Conservation (phyloP, 1,140 invertebrate genomes). For the Drosophila grimshawi region DNA sequence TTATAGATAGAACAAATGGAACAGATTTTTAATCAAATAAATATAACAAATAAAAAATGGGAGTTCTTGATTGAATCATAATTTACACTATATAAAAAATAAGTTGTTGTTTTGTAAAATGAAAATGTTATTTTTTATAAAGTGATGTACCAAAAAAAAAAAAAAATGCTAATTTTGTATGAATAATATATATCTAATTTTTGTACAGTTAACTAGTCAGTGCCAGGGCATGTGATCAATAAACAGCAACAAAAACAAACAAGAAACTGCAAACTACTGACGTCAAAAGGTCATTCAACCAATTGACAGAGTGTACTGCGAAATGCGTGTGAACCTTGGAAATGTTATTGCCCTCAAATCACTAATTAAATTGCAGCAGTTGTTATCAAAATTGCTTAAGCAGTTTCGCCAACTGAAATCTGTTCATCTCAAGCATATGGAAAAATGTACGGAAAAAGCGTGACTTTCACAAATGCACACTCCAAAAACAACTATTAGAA, state of each 20-base stretch:
- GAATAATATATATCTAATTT: too few relatives aligned
- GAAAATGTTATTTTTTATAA: too few relatives aligned
- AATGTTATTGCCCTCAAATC: neutral
- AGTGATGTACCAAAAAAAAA: too few relatives aligned
- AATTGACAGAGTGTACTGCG: constrained; percentile 34
- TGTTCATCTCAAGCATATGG: constrained; percentile 2
- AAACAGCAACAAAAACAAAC: constrained; percentile 43
- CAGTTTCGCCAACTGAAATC: neutral
- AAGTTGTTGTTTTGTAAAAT: too few relatives aligned
- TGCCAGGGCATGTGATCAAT: constrained; percentile 29
- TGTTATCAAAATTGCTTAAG: neutral
- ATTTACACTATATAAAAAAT: too few relatives aligned
- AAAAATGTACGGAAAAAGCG: constrained; percentile 8
- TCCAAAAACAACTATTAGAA: constrained; percentile 2
- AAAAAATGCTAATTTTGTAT: too few relatives aligned
- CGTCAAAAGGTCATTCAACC: constrained; percentile 62
- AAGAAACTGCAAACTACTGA: constrained; percentile 14
- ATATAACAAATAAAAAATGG: too few relatives aligned
- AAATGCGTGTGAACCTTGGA: constrained; percentile 13
- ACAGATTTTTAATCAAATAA: too few relatives aligned
- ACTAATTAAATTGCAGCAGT: neutral
- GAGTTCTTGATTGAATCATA: too few relatives aligned
- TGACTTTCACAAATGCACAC: constrained; percentile 1
- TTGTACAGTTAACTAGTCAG: neutral
- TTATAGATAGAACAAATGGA: too few relatives aligned